These are phyloP conservation scores for Ichneumoninae sp. DNA, from an alignment of 2,888 invertebrate genomes.

Conservation along the genomic window DNA sequence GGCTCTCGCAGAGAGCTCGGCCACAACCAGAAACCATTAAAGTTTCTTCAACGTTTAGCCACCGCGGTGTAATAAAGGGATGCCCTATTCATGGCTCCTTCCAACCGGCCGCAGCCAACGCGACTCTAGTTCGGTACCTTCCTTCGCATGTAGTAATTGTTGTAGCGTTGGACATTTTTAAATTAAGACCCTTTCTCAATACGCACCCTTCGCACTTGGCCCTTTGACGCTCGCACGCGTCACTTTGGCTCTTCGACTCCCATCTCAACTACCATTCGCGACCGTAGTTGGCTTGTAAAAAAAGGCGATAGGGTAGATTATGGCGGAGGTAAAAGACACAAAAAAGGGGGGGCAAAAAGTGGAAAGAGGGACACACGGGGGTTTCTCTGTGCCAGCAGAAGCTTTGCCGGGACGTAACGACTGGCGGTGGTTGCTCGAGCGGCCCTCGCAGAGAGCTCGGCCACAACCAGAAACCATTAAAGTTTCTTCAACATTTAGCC, in stretches of 20 bases:
- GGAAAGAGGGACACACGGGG: background rate
- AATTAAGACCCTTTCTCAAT: constrained; percentile 18
- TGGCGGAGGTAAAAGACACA: background rate
- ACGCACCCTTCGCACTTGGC: too few relatives aligned
- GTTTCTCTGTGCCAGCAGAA: background rate
- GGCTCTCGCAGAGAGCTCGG: background rate
- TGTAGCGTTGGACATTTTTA: background rate
- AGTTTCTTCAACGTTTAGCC: constrained; percentile 15
- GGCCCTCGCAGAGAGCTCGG: background rate
- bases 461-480: constrained; percentile 11
- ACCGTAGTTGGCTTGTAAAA: constrained; percentile 1
- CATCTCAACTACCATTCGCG: constrained; percentile 4
- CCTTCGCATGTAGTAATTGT: background rate
- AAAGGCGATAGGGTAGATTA: constrained; percentile 19
- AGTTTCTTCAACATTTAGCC: constrained; percentile 17
- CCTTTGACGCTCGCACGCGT: background rate
- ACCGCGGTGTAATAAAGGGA: background rate
- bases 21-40: constrained; percentile 11
- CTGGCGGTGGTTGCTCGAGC: background rate
- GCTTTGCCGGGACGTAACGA: constrained; percentile 9
- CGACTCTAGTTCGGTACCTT: background rate
- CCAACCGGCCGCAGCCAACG: background rate
- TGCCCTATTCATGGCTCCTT: constrained; percentile 2
- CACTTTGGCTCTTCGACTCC: constrained; percentile 13
- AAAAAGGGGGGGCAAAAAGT: background rate